These are phyloP conservation scores for Anoplopoma fimbria DNA, from an alignment of 2,113 vertebrate species.

Conservation along the genomic window DNA sequence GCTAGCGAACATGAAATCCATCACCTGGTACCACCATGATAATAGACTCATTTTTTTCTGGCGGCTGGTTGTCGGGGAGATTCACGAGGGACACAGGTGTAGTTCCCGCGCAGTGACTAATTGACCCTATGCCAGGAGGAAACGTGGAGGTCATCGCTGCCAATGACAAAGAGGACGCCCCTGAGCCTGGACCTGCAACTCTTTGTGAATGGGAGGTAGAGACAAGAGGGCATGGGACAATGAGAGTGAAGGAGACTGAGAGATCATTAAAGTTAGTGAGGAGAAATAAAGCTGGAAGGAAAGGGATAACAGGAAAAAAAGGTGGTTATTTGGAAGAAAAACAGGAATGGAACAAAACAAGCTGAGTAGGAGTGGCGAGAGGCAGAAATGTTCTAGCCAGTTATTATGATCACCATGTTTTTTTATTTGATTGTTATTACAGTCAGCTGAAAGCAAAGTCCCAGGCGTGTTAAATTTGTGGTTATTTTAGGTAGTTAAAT, in stretches of 20 bases:
- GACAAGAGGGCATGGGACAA: conserved; percentile 34
- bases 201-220: conserved; percentile 49
- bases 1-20: conserved; percentile 80
- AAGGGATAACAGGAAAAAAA: background rate
- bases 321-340: conserved; percentile 15
- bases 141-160: conserved; percentile 67
- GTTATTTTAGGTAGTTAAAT: conserved; percentile 46
- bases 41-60: conserved; percentile 82
- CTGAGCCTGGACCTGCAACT: conserved; percentile 38
- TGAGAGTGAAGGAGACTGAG: conserved; percentile 32
- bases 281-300: background rate
- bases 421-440: conserved; percentile 29
- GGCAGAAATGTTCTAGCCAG: conserved; percentile 4
- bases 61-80: conserved; percentile 72
- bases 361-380: background rate
- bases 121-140: conserved; percentile 83
- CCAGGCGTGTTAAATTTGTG: conserved; percentile 22
- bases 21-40: conserved; percentile 81
- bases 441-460: conserved; percentile 24
- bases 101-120: conserved; percentile 82
- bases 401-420: background rate
- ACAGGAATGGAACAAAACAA: conserved; percentile 1
- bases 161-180: conserved; percentile 83
- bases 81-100: conserved; percentile 83
- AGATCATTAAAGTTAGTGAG: conserved; percentile 52